Evolutionary conservation across 1,140 invertebrate species (phyloP).

Genomic region (Hylaeus volcanicus): DNA sequence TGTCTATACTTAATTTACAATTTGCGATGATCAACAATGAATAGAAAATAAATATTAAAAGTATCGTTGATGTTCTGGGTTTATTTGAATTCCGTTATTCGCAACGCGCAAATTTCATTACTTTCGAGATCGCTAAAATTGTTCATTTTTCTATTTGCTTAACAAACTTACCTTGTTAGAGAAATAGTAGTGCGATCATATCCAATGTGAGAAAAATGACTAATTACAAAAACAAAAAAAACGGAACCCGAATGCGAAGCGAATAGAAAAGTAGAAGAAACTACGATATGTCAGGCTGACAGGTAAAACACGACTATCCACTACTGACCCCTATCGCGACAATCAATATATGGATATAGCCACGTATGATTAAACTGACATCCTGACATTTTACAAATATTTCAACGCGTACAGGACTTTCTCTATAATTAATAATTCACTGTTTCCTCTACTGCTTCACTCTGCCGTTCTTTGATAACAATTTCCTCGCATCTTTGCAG

Average conservation of each 20-base stretch:
- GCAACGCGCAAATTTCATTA: constrained; percentile 32
- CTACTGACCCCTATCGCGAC: constrained; percentile 74
- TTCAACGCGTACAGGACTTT: constrained; percentile 33
- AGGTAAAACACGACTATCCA: constrained; percentile 57
- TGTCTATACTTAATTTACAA: neutral
- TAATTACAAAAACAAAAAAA: constrained; percentile 1
- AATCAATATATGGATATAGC: constrained; percentile 77
- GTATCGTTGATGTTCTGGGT: neutral
- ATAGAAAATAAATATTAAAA: neutral
- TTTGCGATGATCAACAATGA: neutral
- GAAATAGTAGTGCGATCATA: constrained; percentile 22
- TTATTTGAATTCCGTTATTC: constrained; percentile 5
- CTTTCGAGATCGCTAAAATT: neutral
- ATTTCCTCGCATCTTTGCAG: neutral
- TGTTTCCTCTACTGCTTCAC: no score
- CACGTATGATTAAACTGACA: constrained; percentile 68
- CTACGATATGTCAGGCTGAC: constrained; percentile 62
- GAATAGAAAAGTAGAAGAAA: constrained; percentile 59
- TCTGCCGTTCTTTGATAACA: neutral
- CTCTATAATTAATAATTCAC: constrained; percentile 7
- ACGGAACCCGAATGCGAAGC: constrained; percentile 27
- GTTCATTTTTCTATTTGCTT: neutral
- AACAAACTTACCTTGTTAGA: constrained; percentile 42
- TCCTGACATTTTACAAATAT: constrained; percentile 47
- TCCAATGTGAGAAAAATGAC: constrained; percentile 6